Evolutionary conservation across 2,113 vertebrate genomes (phyloP).

Genomic region (Oxyruncus cristatus): DNA sequence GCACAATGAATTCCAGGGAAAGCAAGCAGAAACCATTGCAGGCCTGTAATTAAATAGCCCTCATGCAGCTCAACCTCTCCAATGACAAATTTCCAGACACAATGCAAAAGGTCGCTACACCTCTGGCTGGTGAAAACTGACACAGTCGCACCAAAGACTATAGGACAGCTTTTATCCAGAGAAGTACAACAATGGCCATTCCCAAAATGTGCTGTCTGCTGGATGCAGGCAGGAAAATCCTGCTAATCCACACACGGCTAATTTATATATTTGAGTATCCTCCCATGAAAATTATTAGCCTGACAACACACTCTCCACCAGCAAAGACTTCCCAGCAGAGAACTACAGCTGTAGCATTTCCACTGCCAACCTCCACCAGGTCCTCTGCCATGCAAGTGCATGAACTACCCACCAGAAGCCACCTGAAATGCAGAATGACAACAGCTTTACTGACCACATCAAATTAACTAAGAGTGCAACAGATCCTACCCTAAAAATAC

Average conservation of each 20-base stretch:
- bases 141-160: background rate
- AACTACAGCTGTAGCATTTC: background rate
- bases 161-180: background rate
- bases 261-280: background rate
- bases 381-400: background rate
- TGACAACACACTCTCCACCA: fast-evolving
- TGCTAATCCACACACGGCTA: background rate
- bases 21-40: conserved; percentile 12
- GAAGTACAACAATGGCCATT: background rate
- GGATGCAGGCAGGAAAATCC: background rate
- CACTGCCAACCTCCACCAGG: background rate
- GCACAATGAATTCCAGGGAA: conserved; percentile 11
- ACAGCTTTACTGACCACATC: background rate
- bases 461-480: background rate
- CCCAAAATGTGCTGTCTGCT: background rate
- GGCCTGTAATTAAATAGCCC: conserved; percentile 39
- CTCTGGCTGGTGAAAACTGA: background rate
- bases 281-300: background rate
- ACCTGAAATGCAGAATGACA: background rate
- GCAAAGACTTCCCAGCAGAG: background rate
- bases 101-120: background rate
- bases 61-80: background rate
- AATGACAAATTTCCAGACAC: background rate
- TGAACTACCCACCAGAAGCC: background rate
- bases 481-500: background rate